A percentile compares a stretch with the other conserved stretches of the same genome.
These are phyloP conservation scores for Montipora foliosa DNA, from an alignment of 64 coral and sea anemone species.

Conservation along the genomic window DNA sequence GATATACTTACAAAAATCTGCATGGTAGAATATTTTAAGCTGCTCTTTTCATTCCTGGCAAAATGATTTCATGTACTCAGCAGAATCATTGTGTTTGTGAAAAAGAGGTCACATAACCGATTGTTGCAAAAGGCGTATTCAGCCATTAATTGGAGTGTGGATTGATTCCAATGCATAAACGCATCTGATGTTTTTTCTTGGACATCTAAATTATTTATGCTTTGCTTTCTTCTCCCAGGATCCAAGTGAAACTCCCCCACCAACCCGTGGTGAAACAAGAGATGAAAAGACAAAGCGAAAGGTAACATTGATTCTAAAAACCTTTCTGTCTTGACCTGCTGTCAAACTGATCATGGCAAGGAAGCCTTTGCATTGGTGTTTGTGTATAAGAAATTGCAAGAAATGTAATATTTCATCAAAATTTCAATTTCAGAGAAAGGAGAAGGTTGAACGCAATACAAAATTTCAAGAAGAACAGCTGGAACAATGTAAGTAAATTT, in stretches of 20 bases:
- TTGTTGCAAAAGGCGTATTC: too few relatives aligned
- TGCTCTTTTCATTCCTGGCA: too few relatives aligned
- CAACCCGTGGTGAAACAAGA: slow-evolving; percentile 96
- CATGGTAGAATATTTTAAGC: too few relatives aligned
- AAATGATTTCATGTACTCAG: too few relatives aligned
- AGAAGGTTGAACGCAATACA: slow-evolving; percentile 82
- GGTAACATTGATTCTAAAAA: slow-evolving; percentile 37
- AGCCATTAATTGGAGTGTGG: too few relatives aligned
- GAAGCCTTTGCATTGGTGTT: too few relatives aligned
- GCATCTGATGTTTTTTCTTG: not conserved
- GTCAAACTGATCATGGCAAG: not conserved
- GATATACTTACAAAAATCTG: too few relatives aligned
- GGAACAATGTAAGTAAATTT: slow-evolving; percentile 83
- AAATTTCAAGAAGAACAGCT: slow-evolving; percentile 76
- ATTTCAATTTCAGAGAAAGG: slow-evolving; percentile 67
- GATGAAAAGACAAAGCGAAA: slow-evolving; percentile 95
- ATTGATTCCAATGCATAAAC: not conserved
- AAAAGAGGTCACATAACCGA: too few relatives aligned
- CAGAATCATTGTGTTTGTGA: too few relatives aligned
- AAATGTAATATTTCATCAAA: too few relatives aligned
- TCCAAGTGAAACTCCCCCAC: slow-evolving; percentile 90
- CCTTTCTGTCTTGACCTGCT: not conserved
- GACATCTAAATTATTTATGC: not conserved
- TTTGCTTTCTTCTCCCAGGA: slow-evolving; percentile 64
- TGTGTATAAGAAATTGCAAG: too few relatives aligned